Percentiles rank a stretch among this genome's conserved stretches.
These are phyloP conservation scores for Manduca sexta DNA, from an alignment of 1,140 invertebrate species.

Conservation along the genomic window DNA sequence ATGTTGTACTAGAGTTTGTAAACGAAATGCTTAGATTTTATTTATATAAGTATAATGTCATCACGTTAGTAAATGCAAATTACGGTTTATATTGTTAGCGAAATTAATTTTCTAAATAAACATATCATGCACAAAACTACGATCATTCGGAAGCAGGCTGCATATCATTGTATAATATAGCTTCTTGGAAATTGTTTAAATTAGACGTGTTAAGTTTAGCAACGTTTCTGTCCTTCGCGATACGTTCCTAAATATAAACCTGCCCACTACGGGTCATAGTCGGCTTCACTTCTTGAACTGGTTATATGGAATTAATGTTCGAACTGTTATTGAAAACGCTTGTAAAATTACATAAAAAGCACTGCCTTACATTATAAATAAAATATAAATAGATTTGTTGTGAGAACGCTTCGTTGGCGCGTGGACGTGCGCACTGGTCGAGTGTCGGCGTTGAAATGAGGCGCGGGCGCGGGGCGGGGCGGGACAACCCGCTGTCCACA, in stretches of 20 bases:
- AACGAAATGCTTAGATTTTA: no score
- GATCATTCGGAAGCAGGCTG: slow-evolving; percentile 32
- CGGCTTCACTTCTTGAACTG: no score
- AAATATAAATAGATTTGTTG: slow-evolving; percentile 33
- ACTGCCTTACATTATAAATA: slow-evolving; percentile 66
- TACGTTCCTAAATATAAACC: no score
- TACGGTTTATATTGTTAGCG: no score
- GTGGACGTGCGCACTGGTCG: slow-evolving; percentile 34
- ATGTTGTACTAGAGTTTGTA: no score
- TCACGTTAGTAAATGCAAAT: no score
- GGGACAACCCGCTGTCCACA: no score
- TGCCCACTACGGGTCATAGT: no score
- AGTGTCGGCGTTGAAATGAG: slow-evolving; percentile 32
- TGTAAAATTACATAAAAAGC: slow-evolving; percentile 44
- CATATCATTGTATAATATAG: slow-evolving; percentile 50
- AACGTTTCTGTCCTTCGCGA: no score
- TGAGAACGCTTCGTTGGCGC: slow-evolving; percentile 29
- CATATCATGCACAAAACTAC: slow-evolving; percentile 61
- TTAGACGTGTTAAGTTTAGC: slow-evolving; percentile 1
- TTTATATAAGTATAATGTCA: no score
- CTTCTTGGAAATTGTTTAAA: slow-evolving; percentile 3
- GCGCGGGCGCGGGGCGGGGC: slow-evolving; percentile 6
- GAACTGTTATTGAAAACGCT: slow-evolving; percentile 20
- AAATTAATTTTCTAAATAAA: slow-evolving; percentile 14
- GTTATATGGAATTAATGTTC: no score